Base-by-base conservation (phyloP, 2,797 vertebrate genomes). In the Typhlichthys subterraneus region DNA sequence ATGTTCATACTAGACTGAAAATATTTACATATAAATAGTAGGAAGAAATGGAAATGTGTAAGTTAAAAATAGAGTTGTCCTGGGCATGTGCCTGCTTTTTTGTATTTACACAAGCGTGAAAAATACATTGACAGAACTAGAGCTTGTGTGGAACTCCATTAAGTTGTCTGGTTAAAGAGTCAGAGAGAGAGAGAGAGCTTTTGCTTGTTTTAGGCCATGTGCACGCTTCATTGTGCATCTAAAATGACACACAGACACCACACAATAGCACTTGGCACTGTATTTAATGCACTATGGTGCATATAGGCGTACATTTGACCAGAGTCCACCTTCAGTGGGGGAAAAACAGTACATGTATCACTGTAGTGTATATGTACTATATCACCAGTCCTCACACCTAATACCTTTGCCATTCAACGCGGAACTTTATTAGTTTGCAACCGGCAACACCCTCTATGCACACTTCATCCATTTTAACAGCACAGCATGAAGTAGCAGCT, bases 171-270 rank as follows among this genome's bases (percentile, higher is more conserved):
- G 75, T 82, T 70, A 79, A 79, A 70, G 60, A 75, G 45, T 33
- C 2, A 0, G 38, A 42, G 10, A 12, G 60, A 81, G 60, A 81
- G 67, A 86, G 61, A 81, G 67, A 86, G 77, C 72, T 70, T 85
- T 78, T 77, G 61, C 77, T 29, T 78, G 81, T 83, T 80, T 61
- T 45, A 12, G 45, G 31, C 23, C 45, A 64, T 1, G 8, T 9
- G 54, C 19, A 42, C 46, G 59, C 57, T 77, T 79, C 74, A 68
- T 45, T 79, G 63, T 69, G 51, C 63, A 63, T 74, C 31, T 48
- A 4, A 10, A 53, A 2, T 66, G 38, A 42, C 46, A 33, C 29
- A 54, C 14, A 38, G 6, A 23, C 57, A 46, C 45, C 45, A 0
- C 63, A 17, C n/a, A 42, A 42, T 42, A 42, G 38, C 38, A 42